These are phyloP conservation scores for Tinea pellionella DNA, from an alignment of 2,888 invertebrate genomes.

Conservation along the genomic window DNA sequence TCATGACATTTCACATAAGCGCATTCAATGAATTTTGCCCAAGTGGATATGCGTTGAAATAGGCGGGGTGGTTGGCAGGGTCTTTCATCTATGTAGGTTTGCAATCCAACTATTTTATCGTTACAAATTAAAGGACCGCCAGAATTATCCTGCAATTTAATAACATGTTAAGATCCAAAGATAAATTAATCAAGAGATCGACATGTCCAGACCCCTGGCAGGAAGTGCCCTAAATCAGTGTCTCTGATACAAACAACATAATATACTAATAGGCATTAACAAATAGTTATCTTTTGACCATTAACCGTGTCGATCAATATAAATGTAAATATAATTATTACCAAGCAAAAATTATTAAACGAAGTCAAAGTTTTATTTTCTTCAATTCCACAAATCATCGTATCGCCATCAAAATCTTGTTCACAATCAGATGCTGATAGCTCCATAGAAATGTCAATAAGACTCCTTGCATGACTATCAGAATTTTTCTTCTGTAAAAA, in stretches of 20 bases:
- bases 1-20: conserved; percentile 37
- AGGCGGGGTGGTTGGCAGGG: conserved; percentile 43
- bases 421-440: conserved; percentile 38
- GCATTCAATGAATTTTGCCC: conserved; percentile 45
- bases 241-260: no score
- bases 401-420: conserved; percentile 28
- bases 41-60: conserved; percentile 41
- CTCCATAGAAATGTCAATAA: conserved; percentile 38
- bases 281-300: no score
- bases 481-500: conserved; percentile 23
- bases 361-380: conserved; percentile 27
- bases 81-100: conserved; percentile 45
- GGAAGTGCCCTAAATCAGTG: no score
- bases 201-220: no score
- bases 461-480: background rate
- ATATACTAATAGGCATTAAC: no score
- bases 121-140: conserved; percentile 56
- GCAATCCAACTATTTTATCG: conserved; percentile 38
- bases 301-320: no score
- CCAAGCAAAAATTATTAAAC: conserved; percentile 38
- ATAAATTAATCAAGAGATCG: no score
- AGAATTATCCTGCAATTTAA: conserved; percentile 39
- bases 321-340: conserved; percentile 20
- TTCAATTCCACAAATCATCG: conserved; percentile 41
- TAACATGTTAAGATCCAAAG: background rate